Percentiles rank a stretch among this genome's conserved stretches.
Evolutionary conservation across 2,797 vertebrate species (phyloP).

Genomic region (Bradypodion ventrale): DNA sequence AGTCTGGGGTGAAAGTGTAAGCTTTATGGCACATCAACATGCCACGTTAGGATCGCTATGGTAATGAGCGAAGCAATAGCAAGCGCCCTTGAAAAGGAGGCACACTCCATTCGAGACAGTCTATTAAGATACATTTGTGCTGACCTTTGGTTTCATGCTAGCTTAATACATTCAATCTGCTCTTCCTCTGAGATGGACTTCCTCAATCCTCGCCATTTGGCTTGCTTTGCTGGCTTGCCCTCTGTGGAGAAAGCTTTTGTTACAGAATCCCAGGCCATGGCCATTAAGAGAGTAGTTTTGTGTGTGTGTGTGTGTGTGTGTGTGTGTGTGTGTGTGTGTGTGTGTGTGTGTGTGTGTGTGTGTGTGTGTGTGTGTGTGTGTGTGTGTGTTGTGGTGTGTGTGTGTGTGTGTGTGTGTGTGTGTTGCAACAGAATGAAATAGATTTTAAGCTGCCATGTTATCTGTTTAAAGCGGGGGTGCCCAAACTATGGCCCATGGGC

Average conservation of each 20-base stretch:
- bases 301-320: neutral
- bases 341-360: neutral
- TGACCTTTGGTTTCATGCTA: slow-evolving; percentile 85
- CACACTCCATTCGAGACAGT: slow-evolving; percentile 85
- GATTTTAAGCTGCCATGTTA: too few species aligned
- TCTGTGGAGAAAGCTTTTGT: neutral
- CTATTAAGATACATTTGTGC: slow-evolving; percentile 87
- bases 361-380: too few species aligned
- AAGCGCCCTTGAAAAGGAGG: slow-evolving; percentile 83
- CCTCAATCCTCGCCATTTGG: slow-evolving; percentile 49
- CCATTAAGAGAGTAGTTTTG: slow-evolving; percentile 13
- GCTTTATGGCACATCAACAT: slow-evolving; percentile 84
- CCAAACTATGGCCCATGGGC: too few species aligned
- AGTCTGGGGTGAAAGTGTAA: slow-evolving; percentile 78
- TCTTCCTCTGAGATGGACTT: slow-evolving; percentile 71
- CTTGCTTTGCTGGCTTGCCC: slow-evolving; percentile 18
- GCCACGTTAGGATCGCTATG: slow-evolving; percentile 85
- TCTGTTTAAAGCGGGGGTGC: too few species aligned
- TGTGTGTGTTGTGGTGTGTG: too few species aligned
- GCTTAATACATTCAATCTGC: slow-evolving; percentile 81
- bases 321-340: too few species aligned
- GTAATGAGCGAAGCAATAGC: slow-evolving; percentile 81
- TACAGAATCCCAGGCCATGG: neutral
- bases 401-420: neutral
- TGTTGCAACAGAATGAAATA: too few species aligned